Base-by-base conservation (phyloP, 1,140 invertebrate species). In the Brachionus calyciflorus region DNA sequence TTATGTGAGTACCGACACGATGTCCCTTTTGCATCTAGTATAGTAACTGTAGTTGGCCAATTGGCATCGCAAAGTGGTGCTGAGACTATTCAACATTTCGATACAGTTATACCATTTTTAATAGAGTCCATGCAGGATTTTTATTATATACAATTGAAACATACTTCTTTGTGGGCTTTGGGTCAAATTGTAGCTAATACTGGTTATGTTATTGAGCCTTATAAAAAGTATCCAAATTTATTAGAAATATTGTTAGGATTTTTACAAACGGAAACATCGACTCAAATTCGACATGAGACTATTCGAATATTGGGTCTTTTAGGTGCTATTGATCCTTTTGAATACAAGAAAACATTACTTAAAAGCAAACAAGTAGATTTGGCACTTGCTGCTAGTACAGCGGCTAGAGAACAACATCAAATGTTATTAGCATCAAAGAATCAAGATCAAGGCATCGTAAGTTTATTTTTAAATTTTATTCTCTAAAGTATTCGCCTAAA, bases 141-240 rank as follows among this genome's bases (percentile, higher is more conserved):
- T 0, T 93, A 91, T 40, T 69, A 78, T 14, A 77, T 75, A 19
- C 68, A 73, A 41, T 28, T 76, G 28, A 44, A 78, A 21, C 44
- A 49, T 9, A 77, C 78, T 0, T 92, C 94, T 2, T 86, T 99
- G 0, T 96, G 94, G 91, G 92, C 93, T 0, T 88, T 99, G 57
- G 95, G 95, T 0, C 93, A 97, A 83, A 83, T 99, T n/a, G 92
- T 99, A 9, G 94, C 94, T 80, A 94, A 92, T 76, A 97, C 94
- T 0, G 96, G 94, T 9, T 88, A 87, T 82, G 89, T 90, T 9
- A 92, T 98, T 0, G 91, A 92, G 79, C 95, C 96, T 0, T 99
- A 99, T 82, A 90, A 90, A 78, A 91, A 96, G 81, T 97, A 96
- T 87, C 95, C 96, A 0, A 89, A 89, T 44, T 84, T 99, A 0